Evolutionary conservation across 2,888 invertebrate species (phyloP), one percentile per base, ranked within the genome.

Genomic region (Schrankia costaestrigalis): DNA sequence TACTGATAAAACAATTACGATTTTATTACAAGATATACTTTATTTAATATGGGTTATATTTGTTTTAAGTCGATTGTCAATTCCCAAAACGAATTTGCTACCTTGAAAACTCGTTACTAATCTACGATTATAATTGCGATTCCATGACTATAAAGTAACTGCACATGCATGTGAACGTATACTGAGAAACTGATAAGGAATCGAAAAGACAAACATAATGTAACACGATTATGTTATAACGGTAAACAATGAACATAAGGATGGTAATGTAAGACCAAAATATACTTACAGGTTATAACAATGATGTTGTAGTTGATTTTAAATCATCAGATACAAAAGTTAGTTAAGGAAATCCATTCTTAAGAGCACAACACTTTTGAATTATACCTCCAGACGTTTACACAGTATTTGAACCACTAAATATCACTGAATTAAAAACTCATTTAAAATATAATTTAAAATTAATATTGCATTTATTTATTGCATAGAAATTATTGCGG

Each of bases 261-360:
- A 56, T 47, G 42, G 43, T 10, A 39, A 48, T 48, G 60, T 62
- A 67, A 72, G 65, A 63, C 70, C 63, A 39, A 51, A 52, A 50
- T 26, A 42, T 64, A 68, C 68, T 71, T 46, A 65, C 67, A 56
- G 56, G 46, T 58, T 54, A 63, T n/a, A 75, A 73, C 66, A 71
- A 72, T 65, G 60, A 48, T 54, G 57, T 55, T 39, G 56, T 52
- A 56, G 63, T 68, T 46, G 63, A 61, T 63, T 60, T 56, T 61
- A 64, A 63, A 66, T 41, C 71, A 71, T 70, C 55, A 62, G 65
- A 69, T 63, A 65, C 60, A 38, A 60, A 43, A 70, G 63, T 76
- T 68, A 75, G 71, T 67, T 58, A 65, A 72, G 66, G 71, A 71
- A 73, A 83, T 83, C 79, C 82, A 85, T 82, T 71, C 60, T 73